Conservation (phyloP, 2,797 vertebrate species). For the Neopelma chrysocephalum region DNA sequence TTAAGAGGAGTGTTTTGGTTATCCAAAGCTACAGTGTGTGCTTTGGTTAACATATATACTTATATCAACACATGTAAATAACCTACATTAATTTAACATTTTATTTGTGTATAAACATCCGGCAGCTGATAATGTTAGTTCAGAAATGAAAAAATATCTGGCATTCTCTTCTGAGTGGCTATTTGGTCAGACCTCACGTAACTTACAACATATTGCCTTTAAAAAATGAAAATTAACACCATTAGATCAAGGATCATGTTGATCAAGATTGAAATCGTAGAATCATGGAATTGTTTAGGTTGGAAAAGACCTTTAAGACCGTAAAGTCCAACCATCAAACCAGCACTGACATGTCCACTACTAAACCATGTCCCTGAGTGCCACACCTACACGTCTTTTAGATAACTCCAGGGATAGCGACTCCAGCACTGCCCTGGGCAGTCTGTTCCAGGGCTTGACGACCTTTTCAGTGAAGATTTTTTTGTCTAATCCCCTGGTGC, state of each 20-base stretch:
- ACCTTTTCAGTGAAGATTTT: neutral
- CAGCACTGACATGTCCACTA: neutral
- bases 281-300: neutral
- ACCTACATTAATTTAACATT: neutral
- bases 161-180: neutral
- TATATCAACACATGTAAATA: neutral
- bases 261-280: neutral
- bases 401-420: accelerated
- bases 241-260: neutral
- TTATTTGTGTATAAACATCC: neutral
- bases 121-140: neutral
- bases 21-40: neutral
- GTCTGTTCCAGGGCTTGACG: neutral
- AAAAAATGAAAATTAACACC: neutral
- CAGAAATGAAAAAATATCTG: neutral
- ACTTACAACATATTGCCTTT: neutral
- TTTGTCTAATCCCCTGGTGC: neutral
- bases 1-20: slow-evolving; percentile 1
- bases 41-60: neutral
- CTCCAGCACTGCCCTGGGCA: neutral
- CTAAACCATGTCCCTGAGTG: neutral
- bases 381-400: neutral
- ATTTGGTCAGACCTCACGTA: neutral
- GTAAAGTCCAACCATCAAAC: neutral
- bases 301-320: neutral